Conservation (phyloP, 1,140 invertebrate genomes). For the Drosophila tani region DNA sequence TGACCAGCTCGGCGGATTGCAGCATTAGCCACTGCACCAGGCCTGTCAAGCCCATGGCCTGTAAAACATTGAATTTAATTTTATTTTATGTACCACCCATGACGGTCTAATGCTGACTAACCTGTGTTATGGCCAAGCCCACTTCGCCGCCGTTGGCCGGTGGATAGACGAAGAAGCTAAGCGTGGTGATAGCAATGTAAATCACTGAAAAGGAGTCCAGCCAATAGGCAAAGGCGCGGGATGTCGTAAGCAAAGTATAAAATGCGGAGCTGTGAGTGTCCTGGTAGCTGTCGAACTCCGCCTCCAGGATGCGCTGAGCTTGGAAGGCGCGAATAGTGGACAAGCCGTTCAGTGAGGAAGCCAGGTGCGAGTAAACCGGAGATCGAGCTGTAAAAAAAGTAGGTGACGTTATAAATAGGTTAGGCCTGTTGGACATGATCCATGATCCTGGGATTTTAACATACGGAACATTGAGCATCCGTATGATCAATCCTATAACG, state of each 20-base stretch:
- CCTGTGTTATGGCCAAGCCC: conserved; percentile 92
- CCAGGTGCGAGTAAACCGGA: conserved; percentile 95
- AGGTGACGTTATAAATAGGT: no score
- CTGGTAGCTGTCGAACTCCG: conserved; percentile 93
- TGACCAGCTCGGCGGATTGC: conserved; percentile 93
- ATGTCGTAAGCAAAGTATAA: conserved; percentile 88
- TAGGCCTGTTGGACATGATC: no score
- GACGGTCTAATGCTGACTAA: neutral
- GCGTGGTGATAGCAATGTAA: conserved; percentile 89
- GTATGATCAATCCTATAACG: no score
- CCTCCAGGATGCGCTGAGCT: conserved; percentile 90
- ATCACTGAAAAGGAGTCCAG: conserved; percentile 91
- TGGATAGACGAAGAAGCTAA: conserved; percentile 89
- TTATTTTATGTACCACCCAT: no score
- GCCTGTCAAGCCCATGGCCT: conserved; percentile 91
- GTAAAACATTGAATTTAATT: neutral
- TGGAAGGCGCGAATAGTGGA: conserved; percentile 95
- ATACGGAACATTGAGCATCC: no score
- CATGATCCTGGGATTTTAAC: no score
- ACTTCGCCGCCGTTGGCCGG: conserved; percentile 89
- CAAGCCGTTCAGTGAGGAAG: conserved; percentile 94
- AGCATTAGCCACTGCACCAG: conserved; percentile 94
- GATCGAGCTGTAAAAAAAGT: conserved; percentile 89
- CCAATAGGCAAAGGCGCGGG: conserved; percentile 90
- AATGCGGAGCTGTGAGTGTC: conserved; percentile 89